Evolutionary conservation across 37 sponge, comb jelly and placozoan genomes (phyloP).

Genomic region (Diacarnus erythraeanus): DNA sequence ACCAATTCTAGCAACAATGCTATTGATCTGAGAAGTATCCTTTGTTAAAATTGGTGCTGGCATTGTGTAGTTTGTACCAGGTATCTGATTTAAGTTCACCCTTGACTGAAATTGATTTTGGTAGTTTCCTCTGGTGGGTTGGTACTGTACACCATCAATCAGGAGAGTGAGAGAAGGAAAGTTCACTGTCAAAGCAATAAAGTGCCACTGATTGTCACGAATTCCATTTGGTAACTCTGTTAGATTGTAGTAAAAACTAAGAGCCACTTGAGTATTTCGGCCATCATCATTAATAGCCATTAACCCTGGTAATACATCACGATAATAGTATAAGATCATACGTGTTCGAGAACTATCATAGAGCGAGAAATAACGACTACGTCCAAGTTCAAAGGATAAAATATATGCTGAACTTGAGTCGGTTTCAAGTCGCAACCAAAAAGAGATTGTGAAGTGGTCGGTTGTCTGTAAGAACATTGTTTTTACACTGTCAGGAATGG

Average conservation of each 20-base stretch:
- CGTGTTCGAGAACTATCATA: background rate
- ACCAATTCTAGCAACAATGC: slow-evolving; percentile 30
- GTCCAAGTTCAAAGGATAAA: slow-evolving; percentile 35
- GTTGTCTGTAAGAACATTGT: slow-evolving; percentile 1
- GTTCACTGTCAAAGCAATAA: slow-evolving; percentile 25
- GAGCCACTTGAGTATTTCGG: slow-evolving; percentile 33
- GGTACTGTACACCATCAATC: slow-evolving; percentile 40
- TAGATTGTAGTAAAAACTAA: slow-evolving; percentile 46
- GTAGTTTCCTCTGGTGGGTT: slow-evolving; percentile 30
- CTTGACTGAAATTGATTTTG: background rate
- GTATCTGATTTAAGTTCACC: background rate
- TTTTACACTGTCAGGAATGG: background rate
- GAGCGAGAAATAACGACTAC: slow-evolving; percentile 32
- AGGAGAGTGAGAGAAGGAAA: slow-evolving; percentile 23
- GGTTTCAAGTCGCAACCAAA: slow-evolving; percentile 30
- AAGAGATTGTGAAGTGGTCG: slow-evolving; percentile 47
- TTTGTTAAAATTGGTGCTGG: slow-evolving; percentile 49
- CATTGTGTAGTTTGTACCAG: slow-evolving; percentile 32
- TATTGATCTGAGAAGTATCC: background rate
- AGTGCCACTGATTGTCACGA: slow-evolving; percentile 55
- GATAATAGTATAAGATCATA: slow-evolving; percentile 33
- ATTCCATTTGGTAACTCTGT: slow-evolving; percentile 16
- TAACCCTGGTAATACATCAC: slow-evolving; percentile 17
- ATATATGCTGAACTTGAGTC: slow-evolving; percentile 14
- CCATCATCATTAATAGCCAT: slow-evolving; percentile 16